Evolutionary conservation across 2,888 invertebrate genomes (phyloP).

Genomic region (Lypha dubia): DNA sequence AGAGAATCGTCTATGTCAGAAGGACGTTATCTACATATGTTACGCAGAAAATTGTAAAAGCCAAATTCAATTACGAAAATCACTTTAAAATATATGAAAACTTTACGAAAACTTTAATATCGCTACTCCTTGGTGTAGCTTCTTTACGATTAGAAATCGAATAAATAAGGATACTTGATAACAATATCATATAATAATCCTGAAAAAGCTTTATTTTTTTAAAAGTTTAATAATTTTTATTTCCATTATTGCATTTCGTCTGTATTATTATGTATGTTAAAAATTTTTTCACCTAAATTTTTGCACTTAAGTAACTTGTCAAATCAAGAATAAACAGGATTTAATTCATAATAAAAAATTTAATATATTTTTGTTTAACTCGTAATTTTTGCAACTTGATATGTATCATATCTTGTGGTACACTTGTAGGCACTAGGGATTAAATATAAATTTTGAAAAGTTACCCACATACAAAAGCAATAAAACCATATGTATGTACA

Average conservation of each 20-base stretch:
- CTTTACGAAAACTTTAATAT: too few species aligned
- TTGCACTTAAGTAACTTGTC: not conserved
- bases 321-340: not conserved
- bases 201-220: not conserved
- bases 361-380: not conserved
- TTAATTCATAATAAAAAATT: not conserved
- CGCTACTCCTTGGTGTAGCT: too few species aligned
- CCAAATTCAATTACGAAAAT: too few species aligned
- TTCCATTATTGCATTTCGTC: not conserved
- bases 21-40: too few species aligned
- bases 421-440: conserved; percentile 19
- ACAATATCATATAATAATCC: too few species aligned
- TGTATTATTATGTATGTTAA: too few species aligned
- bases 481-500: conserved; percentile 44
- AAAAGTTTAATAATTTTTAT: not conserved
- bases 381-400: not conserved
- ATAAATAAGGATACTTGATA: too few species aligned
- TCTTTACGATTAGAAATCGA: too few species aligned
- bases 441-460: conserved; percentile 5
- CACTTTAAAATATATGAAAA: too few species aligned
- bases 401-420: not conserved
- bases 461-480: not conserved
- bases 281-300: too few species aligned
- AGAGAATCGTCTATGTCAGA: too few species aligned
- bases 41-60: too few species aligned